Conservation (phyloP, 2,888 invertebrate genomes). For the Metallyticus violacea region DNA sequence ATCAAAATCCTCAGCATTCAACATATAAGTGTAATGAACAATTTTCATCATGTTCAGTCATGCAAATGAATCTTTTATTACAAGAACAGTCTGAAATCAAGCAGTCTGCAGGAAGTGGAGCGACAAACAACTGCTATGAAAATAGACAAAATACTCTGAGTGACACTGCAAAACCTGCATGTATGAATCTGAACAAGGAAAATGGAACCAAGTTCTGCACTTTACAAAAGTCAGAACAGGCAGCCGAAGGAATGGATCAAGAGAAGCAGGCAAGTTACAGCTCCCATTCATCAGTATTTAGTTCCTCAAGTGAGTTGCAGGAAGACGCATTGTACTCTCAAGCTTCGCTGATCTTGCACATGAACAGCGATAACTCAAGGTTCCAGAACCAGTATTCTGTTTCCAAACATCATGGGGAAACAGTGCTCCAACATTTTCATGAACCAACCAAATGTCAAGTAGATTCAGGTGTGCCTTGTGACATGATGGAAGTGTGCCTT, state of each 20-base stretch:
- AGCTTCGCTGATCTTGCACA: conserved; percentile 22
- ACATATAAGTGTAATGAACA: conserved; percentile 32
- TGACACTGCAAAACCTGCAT: conserved; percentile 1
- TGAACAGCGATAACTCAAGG: conserved; percentile 14
- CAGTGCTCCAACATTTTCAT: conserved; percentile 22
- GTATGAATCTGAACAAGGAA: conserved; percentile 21
- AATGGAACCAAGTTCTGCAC: conserved; percentile 18
- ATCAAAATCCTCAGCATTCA: conserved; percentile 18
- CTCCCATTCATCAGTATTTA: neutral
- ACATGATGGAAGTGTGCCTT: conserved; percentile 19
- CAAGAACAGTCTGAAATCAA: conserved; percentile 25
- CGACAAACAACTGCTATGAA: neutral
- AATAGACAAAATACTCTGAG: neutral
- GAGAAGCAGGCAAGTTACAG: neutral
- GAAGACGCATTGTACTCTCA: conserved; percentile 29
- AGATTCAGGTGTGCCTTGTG: conserved; percentile 21
- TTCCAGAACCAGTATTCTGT: neutral
- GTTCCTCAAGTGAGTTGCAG: conserved; percentile 2
- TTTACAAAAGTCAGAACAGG: conserved; percentile 13
- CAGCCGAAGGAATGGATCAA: neutral
- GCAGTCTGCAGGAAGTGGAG: neutral
- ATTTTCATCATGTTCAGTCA: conserved; percentile 29
- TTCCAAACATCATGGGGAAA: conserved; percentile 11
- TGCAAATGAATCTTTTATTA: conserved; percentile 19
- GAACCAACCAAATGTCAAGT: neutral